phyloP scores from a whole-genome alignment of 2,113 vertebrate genomes.

The Nyctereutes procyonoides region DNA sequence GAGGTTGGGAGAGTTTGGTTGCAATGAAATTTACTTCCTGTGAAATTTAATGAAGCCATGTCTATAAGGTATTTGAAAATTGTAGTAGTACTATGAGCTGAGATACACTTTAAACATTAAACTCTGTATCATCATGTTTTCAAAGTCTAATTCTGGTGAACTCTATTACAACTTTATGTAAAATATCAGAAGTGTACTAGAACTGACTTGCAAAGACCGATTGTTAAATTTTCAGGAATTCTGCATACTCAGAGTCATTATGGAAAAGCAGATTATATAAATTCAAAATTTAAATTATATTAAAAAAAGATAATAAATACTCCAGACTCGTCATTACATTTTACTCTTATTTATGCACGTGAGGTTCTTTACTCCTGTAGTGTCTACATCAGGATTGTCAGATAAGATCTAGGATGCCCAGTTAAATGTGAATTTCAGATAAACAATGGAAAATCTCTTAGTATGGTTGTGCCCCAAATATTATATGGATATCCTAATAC shows the following conservation, averaged over 20 bases:
- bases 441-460: not conserved
- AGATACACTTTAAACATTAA: not conserved
- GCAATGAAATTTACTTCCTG: not conserved
- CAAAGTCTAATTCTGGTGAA: not conserved
- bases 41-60: not conserved
- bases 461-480: not conserved
- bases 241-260: not conserved
- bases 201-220: not conserved
- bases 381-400: not conserved
- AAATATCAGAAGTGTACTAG: not conserved
- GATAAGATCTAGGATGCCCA: not conserved
- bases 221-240: not conserved
- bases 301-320: not conserved
- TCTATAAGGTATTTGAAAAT: not conserved
- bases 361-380: not conserved
- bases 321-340: not conserved
- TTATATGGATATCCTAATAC: not conserved
- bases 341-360: not conserved
- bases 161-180: not conserved
- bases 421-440: constrained; percentile 39
- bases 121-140: not conserved
- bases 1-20: not conserved
- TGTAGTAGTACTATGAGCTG: not conserved
- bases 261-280: constrained; percentile 47
- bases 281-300: constrained; percentile 25